These are phyloP conservation scores for Tenualosa thibaudeaui DNA, from an alignment of 2,797 vertebrate genomes.

Conservation along the genomic window DNA sequence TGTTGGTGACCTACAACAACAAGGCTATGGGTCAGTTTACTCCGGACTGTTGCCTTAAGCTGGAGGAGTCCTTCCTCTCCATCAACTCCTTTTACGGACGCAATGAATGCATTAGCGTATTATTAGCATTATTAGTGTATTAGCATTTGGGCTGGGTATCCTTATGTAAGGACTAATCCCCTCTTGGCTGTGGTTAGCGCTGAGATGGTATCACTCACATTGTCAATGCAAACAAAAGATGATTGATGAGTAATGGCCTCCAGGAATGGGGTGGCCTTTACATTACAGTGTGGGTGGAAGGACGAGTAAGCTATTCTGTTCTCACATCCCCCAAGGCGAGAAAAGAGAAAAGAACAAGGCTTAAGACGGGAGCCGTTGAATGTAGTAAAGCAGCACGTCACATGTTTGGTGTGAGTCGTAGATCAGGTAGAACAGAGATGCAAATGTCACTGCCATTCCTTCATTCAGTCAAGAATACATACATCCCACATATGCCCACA, in stretches of 20 bases:
- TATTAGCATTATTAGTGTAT: too few relatives aligned
- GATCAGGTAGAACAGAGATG: background rate
- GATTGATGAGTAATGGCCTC: background rate
- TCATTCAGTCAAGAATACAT: background rate
- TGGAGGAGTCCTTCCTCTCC: background rate
- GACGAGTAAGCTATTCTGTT: too few relatives aligned
- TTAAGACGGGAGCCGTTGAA: background rate
- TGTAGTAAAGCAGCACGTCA: background rate
- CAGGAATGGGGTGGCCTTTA: background rate
- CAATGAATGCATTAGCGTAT: too few relatives aligned
- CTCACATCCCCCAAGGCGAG: too few relatives aligned
- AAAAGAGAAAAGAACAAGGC: too few relatives aligned
- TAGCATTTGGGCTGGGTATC: background rate
- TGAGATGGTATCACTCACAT: background rate
- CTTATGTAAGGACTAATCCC: background rate
- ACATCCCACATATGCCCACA: background rate
- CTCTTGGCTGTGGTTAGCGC: background rate
- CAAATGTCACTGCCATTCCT: background rate
- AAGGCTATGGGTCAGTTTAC: too few relatives aligned
- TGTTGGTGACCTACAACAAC: too few relatives aligned
- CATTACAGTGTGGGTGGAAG: background rate
- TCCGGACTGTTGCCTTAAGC: too few relatives aligned
- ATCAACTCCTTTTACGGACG: background rate
- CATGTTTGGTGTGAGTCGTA: background rate
- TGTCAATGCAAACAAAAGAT: background rate